Percentiles rank a stretch among this genome's conserved stretches.
These are phyloP conservation scores for Crossoptilon crossoptilon DNA, from an alignment of 2,797 vertebrate species.

Conservation along the genomic window DNA sequence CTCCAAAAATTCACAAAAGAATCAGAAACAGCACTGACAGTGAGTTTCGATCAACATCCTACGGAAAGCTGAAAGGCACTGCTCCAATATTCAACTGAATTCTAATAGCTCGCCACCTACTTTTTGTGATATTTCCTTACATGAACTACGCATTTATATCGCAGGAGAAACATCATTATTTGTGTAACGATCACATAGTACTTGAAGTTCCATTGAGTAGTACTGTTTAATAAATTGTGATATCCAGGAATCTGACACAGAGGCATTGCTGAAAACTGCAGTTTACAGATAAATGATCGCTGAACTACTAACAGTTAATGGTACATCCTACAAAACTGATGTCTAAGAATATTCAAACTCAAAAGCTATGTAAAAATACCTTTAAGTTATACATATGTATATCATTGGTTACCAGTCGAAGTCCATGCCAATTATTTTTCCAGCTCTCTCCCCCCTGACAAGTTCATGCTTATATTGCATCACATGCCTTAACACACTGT, in stretches of 20 bases:
- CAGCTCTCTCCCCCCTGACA: neutral
- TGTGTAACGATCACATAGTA: neutral
- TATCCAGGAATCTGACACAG: neutral
- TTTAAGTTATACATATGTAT: conserved; percentile 12
- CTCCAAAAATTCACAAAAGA: neutral
- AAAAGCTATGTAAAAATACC: neutral
- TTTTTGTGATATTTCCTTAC: neutral
- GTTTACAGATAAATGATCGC: neutral
- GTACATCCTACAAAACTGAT: neutral
- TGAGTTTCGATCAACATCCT: neutral
- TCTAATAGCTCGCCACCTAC: neutral
- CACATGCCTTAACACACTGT: conserved; percentile 39
- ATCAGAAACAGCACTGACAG: neutral
- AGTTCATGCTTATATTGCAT: conserved; percentile 40
- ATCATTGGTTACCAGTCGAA: conserved; percentile 38
- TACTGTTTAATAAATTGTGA: neutral
- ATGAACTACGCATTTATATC: neutral
- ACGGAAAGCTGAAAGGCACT: neutral
- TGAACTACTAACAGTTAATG: neutral
- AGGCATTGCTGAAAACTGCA: neutral
- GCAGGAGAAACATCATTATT: neutral
- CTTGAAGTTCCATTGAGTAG: neutral
- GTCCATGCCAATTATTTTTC: conserved; percentile 1
- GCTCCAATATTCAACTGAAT: neutral
- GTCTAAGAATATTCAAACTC: neutral